Conservation (phyloP, 2,113 vertebrate species). For the Arothron firmamentum region DNA sequence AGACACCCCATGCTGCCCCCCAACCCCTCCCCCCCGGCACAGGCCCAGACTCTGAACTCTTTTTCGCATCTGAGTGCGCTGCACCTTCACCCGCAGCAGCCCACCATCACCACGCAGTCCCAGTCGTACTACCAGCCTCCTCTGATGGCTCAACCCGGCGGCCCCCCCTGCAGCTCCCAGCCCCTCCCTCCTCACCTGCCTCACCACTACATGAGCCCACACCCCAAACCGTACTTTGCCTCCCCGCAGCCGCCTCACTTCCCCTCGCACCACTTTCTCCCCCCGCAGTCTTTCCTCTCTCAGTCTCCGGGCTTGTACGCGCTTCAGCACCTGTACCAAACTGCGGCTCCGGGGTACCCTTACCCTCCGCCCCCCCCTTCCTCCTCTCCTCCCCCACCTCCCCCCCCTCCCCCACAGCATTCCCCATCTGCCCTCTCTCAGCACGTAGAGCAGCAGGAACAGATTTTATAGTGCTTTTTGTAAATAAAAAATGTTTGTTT, state of each 20-base stretch:
- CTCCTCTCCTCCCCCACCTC: constrained; percentile 55
- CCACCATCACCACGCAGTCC: constrained; percentile 27
- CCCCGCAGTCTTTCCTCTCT: constrained; percentile 41
- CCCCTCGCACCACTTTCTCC: constrained; percentile 48
- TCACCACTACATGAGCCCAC: constrained; percentile 24
- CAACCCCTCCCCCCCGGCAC: background rate
- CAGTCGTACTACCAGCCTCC: constrained; percentile 51
- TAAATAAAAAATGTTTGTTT: constrained; percentile 77
- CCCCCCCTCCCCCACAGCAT: constrained; percentile 51
- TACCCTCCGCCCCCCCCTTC: constrained; percentile 48
- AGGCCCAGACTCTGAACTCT: constrained; percentile 36
- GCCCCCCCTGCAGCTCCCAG: constrained; percentile 26
- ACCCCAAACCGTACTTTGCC: constrained; percentile 52
- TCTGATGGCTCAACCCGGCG: background rate
- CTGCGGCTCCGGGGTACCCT: constrained; percentile 31
- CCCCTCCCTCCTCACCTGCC: constrained; percentile 37
- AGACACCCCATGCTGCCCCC: constrained; percentile 30
- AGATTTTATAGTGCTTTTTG: constrained; percentile 86
- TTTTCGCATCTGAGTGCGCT: constrained; percentile 49
- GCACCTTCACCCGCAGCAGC: constrained; percentile 36
- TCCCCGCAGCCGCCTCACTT: constrained; percentile 41
- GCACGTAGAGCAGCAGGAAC: constrained; percentile 82
- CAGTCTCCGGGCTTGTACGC: constrained; percentile 35
- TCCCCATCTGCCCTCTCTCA: constrained; percentile 52
- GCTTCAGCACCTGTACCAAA: constrained; percentile 48